phyloP scores from a whole-genome alignment of 2,797 vertebrate genomes.

The Thaleichthys pacificus region DNA sequence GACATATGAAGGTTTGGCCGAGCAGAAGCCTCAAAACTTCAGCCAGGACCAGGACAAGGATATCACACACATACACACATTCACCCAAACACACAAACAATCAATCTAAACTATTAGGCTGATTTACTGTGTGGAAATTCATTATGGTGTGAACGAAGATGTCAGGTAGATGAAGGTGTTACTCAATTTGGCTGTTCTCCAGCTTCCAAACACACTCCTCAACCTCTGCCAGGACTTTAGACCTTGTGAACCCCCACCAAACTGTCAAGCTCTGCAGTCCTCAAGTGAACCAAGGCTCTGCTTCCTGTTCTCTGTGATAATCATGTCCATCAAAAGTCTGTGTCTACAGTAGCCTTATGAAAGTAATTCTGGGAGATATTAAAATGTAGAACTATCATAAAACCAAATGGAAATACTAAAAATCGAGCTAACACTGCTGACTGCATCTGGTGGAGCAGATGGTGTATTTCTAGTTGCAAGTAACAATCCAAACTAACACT shows the following conservation, averaged over 20 bases:
- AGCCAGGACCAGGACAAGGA: neutral
- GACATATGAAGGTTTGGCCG: slow-evolving; percentile 64
- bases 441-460: neutral
- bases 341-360: neutral
- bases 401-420: slow-evolving; percentile 3
- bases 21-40: slow-evolving; percentile 37
- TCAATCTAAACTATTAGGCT: no score
- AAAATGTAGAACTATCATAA: neutral
- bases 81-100: no score
- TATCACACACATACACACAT: no score
- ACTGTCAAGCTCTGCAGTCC: neutral
- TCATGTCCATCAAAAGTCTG: neutral
- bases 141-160: no score
- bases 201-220: neutral
- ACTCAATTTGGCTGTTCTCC: neutral
- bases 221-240: neutral
- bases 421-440: neutral
- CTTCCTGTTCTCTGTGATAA: neutral
- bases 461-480: neutral
- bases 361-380: neutral
- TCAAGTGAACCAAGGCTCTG: neutral
- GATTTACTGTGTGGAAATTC: no score
- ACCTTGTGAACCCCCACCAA: neutral
- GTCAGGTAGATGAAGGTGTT: no score
- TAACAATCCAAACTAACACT: neutral